Conservation (phyloP, 1,140 invertebrate species). For the Drosophila ercepeae region DNA sequence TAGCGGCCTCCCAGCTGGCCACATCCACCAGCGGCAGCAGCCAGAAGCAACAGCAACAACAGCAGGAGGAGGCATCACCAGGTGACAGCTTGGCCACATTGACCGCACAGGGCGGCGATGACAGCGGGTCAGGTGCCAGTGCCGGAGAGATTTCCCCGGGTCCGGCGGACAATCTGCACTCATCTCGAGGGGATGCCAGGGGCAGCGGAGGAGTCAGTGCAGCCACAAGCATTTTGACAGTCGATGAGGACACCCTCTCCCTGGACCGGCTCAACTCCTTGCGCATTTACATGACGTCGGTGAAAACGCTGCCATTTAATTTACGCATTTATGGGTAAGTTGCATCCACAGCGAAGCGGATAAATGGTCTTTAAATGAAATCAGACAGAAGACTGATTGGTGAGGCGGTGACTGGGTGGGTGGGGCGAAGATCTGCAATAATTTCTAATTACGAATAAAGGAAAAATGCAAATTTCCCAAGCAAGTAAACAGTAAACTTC, state of each 20-base stretch:
- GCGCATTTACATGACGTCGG: slow-evolving; percentile 82
- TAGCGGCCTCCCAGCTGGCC: slow-evolving; percentile 83
- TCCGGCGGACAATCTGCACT: slow-evolving; percentile 48
- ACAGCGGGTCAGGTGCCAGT: slow-evolving; percentile 24
- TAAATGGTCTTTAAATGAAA: slow-evolving; percentile 18
- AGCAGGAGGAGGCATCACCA: slow-evolving; percentile 45
- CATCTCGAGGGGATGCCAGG: slow-evolving; percentile 15
- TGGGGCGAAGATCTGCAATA: slow-evolving; percentile 25
- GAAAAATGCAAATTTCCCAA: slow-evolving; percentile 53
- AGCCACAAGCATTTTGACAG: slow-evolving; percentile 67
- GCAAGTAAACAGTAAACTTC: slow-evolving; percentile 57
- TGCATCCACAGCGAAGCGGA: slow-evolving; percentile 28
- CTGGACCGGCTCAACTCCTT: slow-evolving; percentile 80
- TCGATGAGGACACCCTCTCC: slow-evolving; percentile 80
- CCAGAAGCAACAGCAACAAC: slow-evolving; percentile 11
- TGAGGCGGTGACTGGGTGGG: neutral
- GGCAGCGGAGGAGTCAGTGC: slow-evolving; percentile 25
- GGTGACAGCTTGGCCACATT: slow-evolving; percentile 65
- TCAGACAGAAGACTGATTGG: slow-evolving; percentile 24
- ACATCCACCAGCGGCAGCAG: slow-evolving; percentile 71
- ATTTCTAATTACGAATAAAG: slow-evolving; percentile 66
- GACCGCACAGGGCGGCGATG: slow-evolving; percentile 50
- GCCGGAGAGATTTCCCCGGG: slow-evolving; percentile 16
- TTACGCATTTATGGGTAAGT: slow-evolving; percentile 83
- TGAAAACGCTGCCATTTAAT: slow-evolving; percentile 83